Base-by-base conservation (phyloP, 1,140 invertebrate genomes). In the Platorchestia sp. region DNA sequence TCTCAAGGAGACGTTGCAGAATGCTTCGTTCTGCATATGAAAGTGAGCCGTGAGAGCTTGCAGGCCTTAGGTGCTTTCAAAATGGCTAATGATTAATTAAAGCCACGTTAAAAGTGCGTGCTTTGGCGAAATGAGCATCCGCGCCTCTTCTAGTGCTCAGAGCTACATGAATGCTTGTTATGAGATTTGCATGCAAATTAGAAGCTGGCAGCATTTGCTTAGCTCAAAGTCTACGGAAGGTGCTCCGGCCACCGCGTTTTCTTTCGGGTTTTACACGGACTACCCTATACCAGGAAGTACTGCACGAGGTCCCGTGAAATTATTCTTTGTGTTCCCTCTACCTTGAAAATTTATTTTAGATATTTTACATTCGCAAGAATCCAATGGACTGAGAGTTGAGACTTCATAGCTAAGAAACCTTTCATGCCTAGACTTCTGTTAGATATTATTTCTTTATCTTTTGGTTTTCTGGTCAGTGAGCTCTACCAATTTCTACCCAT, bases 111-210 rank as follows among this genome's bases (percentile, higher is more conserved):
- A 75, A 75, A 75, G 27, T 51, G 10, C 59, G 59, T 75, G 59
- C 59, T 75, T 75, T 75, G 59, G 59, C 59, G 59, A 75, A 75
- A 75, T 75, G 59, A 75, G 59, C 59, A 75, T 75, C 59, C 27
- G 59, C 6, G 47, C 47, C 59, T 75, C 10, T 75, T 75, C 59
- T 75, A 75, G 59, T 75, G 59, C 59, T 75, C 59, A 75, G 27
- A 10, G 59, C 59, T 75, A 75, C 59, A 36, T 75, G 59, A 75
- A 75, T 75, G 59, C 59, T 75, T 75, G 59, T 75, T 75, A 75
- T 75, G 59, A 75, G 59, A 75, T 75, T 75, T 75, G 59, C 59
- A 75, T 75, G 59, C 59, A 75, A 75, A 75, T 75, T 75, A 75
- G 59, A 36, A 1, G 36, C 59, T 14, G 59, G 59, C 27, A 27